Evolutionary conservation across 2,797 vertebrate genomes (phyloP), one percentile per base, ranked within the genome.

Genomic region (Masticophis lateralis): DNA sequence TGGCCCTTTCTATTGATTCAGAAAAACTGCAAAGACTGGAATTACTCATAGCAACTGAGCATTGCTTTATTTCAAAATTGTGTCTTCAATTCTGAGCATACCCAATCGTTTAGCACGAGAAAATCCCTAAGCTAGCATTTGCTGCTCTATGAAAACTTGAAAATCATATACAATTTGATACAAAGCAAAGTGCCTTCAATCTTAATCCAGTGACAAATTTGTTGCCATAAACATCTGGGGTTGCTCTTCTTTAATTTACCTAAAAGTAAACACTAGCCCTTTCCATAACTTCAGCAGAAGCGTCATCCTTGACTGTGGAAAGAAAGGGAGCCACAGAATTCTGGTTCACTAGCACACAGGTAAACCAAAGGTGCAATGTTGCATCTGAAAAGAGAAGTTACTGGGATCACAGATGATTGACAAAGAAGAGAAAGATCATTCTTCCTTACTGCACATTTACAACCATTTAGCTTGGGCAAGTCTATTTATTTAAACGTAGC

Each of bases 101-200:
- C 7, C 90, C 79, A 86, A 90, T 74, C 92, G 55, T 94, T 16
- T 16, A 94, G 86, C 12, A 59, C 7, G 88, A 93, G 92, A 93
- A 59, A 1, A 4, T 9, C 90, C 27, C 14, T 56, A 86, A n/a
- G 5, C 93, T 95, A 94, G 86, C 66, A 94, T 32, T 86, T 27
- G 74, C 28, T 91, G 61, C 56, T 93, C 47, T 93, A n/a, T 7
- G 59, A 74, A 20, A 87, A 25, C 59, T 92, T 8, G 27, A 61
- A 25, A 87, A 25, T 87, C 93, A 63, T 79, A 53, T 93, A 61
- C 60, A 88, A 94, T 61, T 79, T 89, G 92, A 60, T 93, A 47
- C 79, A 53, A 11, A 56, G 18, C 16, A 93, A 91, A 74, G 56
- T 51, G 61, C 89, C 91, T 92, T 91, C 60, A 79, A 0, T 9